These are phyloP conservation scores for Pangasianodon hypophthalmus DNA, from an alignment of 2,113 vertebrate species.

Conservation along the genomic window DNA sequence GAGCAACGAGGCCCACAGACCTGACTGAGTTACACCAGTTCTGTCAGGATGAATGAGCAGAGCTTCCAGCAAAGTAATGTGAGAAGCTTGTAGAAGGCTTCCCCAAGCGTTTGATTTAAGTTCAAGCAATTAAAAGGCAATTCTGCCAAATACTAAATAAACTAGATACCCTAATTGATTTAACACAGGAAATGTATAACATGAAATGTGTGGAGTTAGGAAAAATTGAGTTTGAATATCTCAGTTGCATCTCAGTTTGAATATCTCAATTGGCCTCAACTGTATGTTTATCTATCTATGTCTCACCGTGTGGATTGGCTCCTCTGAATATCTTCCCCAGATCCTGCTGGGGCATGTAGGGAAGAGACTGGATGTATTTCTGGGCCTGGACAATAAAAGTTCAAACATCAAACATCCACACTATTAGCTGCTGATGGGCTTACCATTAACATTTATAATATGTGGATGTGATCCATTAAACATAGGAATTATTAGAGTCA, in stretches of 20 bases:
- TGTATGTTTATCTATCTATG: not conserved
- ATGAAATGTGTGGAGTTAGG: not conserved
- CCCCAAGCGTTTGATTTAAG: too few species aligned
- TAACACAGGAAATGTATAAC: not conserved
- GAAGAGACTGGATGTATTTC: slow-evolving; percentile 96
- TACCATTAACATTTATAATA: not conserved
- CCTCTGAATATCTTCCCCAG: slow-evolving; percentile 89
- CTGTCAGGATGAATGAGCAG: not conserved
- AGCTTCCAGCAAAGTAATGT: not conserved
- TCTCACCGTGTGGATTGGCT: slow-evolving; percentile 92
- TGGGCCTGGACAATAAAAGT: slow-evolving; percentile 81
- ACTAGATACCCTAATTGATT: not conserved
- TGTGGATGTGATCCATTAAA: not conserved
- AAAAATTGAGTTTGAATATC: not conserved
- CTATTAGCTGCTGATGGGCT: not conserved
- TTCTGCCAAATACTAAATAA: not conserved
- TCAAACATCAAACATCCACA: slow-evolving; percentile 1
- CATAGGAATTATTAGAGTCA: not conserved
- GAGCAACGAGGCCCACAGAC: too few species aligned
- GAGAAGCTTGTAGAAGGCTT: not conserved
- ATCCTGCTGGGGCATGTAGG: slow-evolving; percentile 95
- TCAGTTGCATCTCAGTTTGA: too few species aligned
- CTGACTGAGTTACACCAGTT: not conserved
- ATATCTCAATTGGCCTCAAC: too few species aligned
- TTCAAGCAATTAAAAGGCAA: too few species aligned